Conservation (phyloP, 2,113 vertebrate genomes). For the Pongo pygmaeus region DNA sequence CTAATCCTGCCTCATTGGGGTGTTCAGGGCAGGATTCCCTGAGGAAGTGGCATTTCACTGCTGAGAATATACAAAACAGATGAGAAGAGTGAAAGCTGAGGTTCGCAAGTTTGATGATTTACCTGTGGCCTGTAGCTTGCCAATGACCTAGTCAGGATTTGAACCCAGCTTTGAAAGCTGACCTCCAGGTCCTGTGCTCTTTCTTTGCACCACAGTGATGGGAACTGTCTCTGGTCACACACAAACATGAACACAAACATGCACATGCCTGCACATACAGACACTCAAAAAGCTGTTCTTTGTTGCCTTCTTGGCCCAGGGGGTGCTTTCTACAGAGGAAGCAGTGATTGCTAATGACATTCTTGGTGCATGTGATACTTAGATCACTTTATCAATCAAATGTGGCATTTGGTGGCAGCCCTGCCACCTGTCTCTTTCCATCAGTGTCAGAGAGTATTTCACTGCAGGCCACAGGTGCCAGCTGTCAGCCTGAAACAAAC, state of each 20-base stretch:
- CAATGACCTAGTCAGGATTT: background rate
- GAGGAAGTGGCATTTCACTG: background rate
- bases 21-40: background rate
- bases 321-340: constrained; percentile 42
- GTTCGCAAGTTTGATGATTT: background rate
- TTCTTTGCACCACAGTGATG: background rate
- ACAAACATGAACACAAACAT: background rate
- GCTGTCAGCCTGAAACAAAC: constrained; percentile 84
- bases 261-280: background rate
- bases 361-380: constrained; percentile 73
- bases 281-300: background rate
- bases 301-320: background rate
- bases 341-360: constrained; percentile 67
- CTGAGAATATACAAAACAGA: background rate
- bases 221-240: background rate
- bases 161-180: background rate
- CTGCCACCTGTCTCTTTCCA: constrained; percentile 89
- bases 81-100: background rate
- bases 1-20: background rate
- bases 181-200: background rate
- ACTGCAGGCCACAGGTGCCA: constrained; percentile 80
- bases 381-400: constrained; percentile 85
- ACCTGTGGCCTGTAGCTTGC: fast-evolving
- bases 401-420: constrained; percentile 84
- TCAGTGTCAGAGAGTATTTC: constrained; percentile 85